These are phyloP conservation scores for Knipowitschia caucasica DNA, from an alignment of 2,797 vertebrate genomes.

Conservation along the genomic window DNA sequence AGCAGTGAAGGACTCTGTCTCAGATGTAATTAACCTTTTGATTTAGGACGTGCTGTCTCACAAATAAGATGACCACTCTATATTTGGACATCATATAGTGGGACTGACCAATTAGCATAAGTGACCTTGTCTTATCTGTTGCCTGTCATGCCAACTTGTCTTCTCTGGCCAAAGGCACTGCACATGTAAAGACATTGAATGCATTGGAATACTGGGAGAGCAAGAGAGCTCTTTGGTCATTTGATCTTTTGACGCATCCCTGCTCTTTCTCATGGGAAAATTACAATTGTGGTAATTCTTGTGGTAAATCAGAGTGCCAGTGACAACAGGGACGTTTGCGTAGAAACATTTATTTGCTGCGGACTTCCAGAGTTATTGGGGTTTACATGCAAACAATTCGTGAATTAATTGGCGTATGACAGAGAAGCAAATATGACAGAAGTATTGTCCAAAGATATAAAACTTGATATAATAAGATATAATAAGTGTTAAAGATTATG, in stretches of 20 bases:
- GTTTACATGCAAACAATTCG: no score
- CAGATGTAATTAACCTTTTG: slow-evolving; percentile 83
- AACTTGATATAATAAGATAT: no score
- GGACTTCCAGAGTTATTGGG: no score
- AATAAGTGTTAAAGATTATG: no score
- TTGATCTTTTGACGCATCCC: slow-evolving; percentile 16
- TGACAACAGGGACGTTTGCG: no score
- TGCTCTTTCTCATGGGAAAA: slow-evolving; percentile 20
- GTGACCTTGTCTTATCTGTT: slow-evolving; percentile 75
- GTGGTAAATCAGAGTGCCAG: no score
- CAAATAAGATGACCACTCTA: slow-evolving; percentile 77
- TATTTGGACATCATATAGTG: slow-evolving; percentile 75
- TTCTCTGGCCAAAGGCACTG: slow-evolving; percentile 34
- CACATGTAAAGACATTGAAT: slow-evolving; percentile 33
- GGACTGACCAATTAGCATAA: slow-evolving; percentile 76
- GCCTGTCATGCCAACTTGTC: slow-evolving; percentile 55
- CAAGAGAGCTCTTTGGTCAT: slow-evolving; percentile 40
- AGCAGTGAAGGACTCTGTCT: slow-evolving; percentile 76
- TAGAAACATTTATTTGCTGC: no score
- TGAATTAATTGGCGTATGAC: no score
- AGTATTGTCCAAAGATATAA: no score
- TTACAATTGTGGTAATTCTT: slow-evolving; percentile 17
- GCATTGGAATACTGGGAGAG: slow-evolving; percentile 31
- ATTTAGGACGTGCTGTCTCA: slow-evolving; percentile 64
- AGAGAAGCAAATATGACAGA: no score